These are phyloP conservation scores for Talpa occidentalis DNA, from an alignment of 2,113 vertebrate species.

Conservation along the genomic window DNA sequence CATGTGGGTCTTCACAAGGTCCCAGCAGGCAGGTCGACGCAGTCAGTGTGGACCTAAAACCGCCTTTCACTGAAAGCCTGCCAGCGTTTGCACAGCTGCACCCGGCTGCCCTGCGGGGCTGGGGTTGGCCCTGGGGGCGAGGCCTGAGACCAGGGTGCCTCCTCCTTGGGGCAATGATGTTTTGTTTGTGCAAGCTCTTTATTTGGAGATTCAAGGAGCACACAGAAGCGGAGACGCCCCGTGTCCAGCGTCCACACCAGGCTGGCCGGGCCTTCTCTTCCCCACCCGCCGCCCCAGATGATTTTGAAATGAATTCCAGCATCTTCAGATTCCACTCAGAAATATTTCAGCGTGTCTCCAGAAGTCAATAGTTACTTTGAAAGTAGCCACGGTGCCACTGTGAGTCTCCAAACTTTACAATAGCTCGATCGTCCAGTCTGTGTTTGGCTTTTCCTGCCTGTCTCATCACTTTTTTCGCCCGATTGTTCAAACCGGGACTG, in stretches of 20 bases:
- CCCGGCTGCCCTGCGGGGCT: no score
- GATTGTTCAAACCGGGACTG: neutral
- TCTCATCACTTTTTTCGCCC: neutral
- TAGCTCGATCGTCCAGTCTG: neutral
- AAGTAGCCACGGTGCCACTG: neutral
- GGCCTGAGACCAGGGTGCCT: no score
- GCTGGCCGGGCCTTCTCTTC: neutral
- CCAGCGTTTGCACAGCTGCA: no score
- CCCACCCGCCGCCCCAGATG: neutral
- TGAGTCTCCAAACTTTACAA: no score
- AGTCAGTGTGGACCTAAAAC: neutral
- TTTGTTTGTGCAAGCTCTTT: no score
- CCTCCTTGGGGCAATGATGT: no score
- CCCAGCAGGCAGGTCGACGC: neutral
- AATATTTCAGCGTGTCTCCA: neutral
- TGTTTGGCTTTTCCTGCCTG: neutral
- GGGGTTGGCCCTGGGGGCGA: no score
- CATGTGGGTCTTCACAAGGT: neutral
- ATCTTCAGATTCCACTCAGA: constrained; percentile 4
- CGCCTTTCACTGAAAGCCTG: neutral
- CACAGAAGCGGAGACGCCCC: no score
- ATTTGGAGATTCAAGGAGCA: no score
- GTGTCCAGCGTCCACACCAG: no score
- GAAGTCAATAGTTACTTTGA: neutral
- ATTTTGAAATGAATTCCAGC: neutral